Conservation (phyloP, 1,140 invertebrate species). For the Helicoverpa zea region DNA sequence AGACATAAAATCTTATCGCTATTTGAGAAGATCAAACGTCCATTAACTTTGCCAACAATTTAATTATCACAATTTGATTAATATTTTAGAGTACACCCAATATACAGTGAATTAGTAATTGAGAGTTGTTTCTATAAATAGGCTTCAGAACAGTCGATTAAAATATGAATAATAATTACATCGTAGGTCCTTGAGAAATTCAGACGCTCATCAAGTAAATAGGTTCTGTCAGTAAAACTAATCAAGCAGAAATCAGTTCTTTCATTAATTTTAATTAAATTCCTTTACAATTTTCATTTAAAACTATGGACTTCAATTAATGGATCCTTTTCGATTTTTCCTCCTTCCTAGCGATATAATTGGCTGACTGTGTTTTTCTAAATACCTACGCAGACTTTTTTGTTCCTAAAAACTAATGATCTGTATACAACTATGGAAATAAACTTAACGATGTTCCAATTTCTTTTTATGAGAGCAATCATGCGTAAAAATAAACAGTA, state of each 20-base stretch:
- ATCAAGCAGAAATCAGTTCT: constrained; percentile 23
- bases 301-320: neutral
- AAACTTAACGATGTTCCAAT: too few relatives aligned
- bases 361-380: too few relatives aligned
- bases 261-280: constrained; percentile 27
- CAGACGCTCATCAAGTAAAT: constrained; percentile 21
- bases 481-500: too few relatives aligned
- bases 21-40: too few relatives aligned
- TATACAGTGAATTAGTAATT: constrained; percentile 6
- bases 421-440: too few relatives aligned
- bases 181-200: constrained; percentile 19
- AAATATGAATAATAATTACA: constrained; percentile 22
- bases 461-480: too few relatives aligned
- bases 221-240: constrained; percentile 30
- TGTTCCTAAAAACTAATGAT: too few relatives aligned
- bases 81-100: neutral
- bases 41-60: neutral
- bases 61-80: neutral
- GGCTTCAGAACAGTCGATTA: constrained; percentile 9
- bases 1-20: too few relatives aligned
- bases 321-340: too few relatives aligned
- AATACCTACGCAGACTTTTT: too few relatives aligned
- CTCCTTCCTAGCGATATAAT: too few relatives aligned
- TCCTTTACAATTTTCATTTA: neutral
- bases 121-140: constrained; percentile 4